These are phyloP conservation scores for Siniperca undulata DNA, from an alignment of 2,797 vertebrate species.

Conservation along the genomic window DNA sequence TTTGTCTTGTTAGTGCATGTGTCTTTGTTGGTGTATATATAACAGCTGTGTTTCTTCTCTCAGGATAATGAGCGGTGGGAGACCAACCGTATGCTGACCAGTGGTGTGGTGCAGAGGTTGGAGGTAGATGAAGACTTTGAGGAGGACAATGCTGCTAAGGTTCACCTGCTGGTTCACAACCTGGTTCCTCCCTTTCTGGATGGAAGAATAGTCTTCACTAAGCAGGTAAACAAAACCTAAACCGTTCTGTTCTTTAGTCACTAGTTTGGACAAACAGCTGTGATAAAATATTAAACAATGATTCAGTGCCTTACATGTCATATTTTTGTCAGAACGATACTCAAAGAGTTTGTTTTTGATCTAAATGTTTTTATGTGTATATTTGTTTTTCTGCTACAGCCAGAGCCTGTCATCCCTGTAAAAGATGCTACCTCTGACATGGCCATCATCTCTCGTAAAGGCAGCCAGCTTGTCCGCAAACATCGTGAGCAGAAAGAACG, in stretches of 20 bases:
- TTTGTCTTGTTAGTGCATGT: neutral
- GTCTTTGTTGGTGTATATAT: conserved; percentile 2
- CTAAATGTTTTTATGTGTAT: conserved; percentile 13
- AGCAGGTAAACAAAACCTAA: conserved; percentile 88
- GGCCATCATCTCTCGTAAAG: conserved; percentile 98
- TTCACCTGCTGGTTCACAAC: conserved; percentile 97
- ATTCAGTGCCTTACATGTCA: neutral
- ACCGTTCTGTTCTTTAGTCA: neutral
- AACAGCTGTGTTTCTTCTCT: conserved; percentile 35
- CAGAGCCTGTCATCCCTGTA: conserved; percentile 97
- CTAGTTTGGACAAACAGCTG: neutral
- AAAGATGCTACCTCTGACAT: conserved; percentile 97
- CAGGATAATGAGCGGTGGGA: conserved; percentile 99
- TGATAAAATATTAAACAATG: neutral
- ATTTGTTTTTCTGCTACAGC: conserved; percentile 79
- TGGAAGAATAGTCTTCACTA: conserved; percentile 98
- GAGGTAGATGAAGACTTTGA: conserved; percentile 99
- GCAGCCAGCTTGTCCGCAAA: conserved; percentile 96
- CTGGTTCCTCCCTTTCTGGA: conserved; percentile 98
- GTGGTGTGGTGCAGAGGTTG: conserved; percentile 96
- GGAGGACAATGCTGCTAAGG: conserved; percentile 97
- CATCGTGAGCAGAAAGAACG: conserved; percentile 99
- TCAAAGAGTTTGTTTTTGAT: neutral
- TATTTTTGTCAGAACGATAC: neutral
- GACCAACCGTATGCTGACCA: conserved; percentile 99